A percentile compares a stretch with the other conserved stretches of the same genome.
These are phyloP conservation scores for Poecilus cupreus DNA, from an alignment of 2,888 invertebrate genomes.

Conservation along the genomic window DNA sequence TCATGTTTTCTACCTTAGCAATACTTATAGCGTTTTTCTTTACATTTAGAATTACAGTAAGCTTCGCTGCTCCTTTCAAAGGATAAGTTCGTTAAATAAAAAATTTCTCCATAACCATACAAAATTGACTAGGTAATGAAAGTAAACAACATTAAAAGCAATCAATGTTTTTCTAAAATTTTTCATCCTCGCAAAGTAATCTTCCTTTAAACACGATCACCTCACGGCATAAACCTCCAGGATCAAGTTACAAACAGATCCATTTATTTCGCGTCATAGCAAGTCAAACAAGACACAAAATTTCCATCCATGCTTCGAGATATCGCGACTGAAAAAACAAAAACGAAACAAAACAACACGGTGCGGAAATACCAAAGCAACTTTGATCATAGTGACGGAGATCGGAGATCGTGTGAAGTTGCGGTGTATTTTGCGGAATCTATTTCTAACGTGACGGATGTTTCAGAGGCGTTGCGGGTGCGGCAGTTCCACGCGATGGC, in stretches of 20 bases:
- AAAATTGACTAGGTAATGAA: background rate
- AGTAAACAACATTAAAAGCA: background rate
- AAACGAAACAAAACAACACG: background rate
- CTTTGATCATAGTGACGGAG: no score
- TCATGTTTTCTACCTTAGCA: background rate
- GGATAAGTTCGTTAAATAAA: background rate
- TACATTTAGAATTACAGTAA: no score
- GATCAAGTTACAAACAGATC: constrained; percentile 35
- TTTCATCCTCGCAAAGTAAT: background rate
- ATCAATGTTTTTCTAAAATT: background rate
- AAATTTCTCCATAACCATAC: background rate
- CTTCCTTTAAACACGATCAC: background rate
- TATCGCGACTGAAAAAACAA: background rate
- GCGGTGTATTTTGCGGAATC: no score
- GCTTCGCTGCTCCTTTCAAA: no score
- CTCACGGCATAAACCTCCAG: background rate
- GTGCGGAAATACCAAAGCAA: no score
- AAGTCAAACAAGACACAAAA: constrained; percentile 34
- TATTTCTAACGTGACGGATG: background rate
- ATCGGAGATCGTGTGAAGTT: no score
- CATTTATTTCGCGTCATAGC: constrained; percentile 24
- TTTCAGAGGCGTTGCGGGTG: constrained; percentile 90
- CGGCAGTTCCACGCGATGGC: constrained; percentile 80
- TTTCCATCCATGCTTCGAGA: constrained; percentile 3
- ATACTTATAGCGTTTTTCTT: no score